phyloP scores from a whole-genome alignment of 1,140 invertebrate species.

The Heliconius nattereri region DNA sequence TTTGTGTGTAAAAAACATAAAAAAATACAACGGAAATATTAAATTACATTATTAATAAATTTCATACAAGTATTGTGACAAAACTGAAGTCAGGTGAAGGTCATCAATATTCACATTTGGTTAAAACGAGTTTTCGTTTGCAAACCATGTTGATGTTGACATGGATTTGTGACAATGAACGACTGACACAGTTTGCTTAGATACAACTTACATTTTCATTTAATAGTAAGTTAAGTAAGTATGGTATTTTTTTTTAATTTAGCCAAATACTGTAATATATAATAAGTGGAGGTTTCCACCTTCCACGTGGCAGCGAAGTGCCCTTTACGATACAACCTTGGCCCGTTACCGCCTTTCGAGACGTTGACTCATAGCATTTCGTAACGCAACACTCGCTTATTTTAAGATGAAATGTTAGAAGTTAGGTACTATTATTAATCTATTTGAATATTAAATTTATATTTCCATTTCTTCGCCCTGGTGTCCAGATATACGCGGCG shows the following conservation, averaged over 20 bases:
- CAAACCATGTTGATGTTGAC: constrained; percentile 1
- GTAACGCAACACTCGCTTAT: constrained; percentile 9
- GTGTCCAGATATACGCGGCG: no score
- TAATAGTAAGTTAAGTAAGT: no score
- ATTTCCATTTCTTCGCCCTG: no score
- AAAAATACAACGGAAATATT: not conserved
- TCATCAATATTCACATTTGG: not conserved
- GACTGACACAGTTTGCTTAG: constrained; percentile 21
- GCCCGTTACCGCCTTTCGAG: constrained; percentile 20
- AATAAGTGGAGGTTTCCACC: not conserved
- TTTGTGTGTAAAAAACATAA: no score
- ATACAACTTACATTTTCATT: not conserved
- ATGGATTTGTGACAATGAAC: constrained; percentile 17
- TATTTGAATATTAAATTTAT: not conserved
- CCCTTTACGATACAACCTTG: constrained; percentile 23
- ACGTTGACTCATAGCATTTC: constrained; percentile 21
- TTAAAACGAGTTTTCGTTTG: constrained; percentile 21
- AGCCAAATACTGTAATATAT: not conserved
- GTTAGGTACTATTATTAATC: not conserved
- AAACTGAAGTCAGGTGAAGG: constrained; percentile 21
- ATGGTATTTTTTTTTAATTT: no score
- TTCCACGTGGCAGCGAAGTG: not conserved
- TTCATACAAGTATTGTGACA: not conserved
- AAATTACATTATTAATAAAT: not conserved
- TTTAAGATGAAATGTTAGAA: not conserved